A percentile compares a stretch with the other conserved stretches of the same genome.
phyloP scores from a whole-genome alignment of 2,113 vertebrate species.

The Cyphomyrus discorhynchus region DNA sequence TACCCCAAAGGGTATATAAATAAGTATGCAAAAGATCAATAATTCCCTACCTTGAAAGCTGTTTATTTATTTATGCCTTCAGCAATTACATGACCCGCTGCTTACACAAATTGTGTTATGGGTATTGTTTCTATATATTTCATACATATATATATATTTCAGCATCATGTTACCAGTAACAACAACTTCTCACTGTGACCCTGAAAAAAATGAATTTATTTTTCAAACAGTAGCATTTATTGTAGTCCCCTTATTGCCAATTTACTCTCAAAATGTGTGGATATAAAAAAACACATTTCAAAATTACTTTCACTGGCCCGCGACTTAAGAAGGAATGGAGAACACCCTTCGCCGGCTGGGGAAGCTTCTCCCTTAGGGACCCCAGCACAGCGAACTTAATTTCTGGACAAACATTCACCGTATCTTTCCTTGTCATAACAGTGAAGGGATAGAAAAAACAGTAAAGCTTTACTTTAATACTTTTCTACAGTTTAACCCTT shows the following conservation, averaged over 20 bases:
- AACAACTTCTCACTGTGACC: not conserved
- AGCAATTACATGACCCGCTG: not conserved
- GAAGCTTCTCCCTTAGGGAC: no score
- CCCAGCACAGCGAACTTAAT: not conserved
- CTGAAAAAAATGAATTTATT: not conserved
- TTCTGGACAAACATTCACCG: not conserved
- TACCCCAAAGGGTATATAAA: not conserved
- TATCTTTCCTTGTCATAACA: not conserved
- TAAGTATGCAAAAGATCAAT: not conserved
- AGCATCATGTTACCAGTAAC: not conserved
- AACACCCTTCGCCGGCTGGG: not conserved
- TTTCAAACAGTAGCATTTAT: conserved; percentile 3
- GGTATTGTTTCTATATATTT: not conserved
- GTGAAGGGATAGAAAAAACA: not conserved
- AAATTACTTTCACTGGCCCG: not conserved
- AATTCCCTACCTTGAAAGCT: not conserved
- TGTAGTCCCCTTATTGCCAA: not conserved
- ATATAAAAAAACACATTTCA: not conserved
- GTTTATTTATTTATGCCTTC: not conserved
- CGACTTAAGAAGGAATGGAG: not conserved
- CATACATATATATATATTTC: not conserved
- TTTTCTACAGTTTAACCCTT: not conserved
- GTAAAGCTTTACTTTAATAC: not conserved
- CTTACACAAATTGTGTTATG: not conserved
- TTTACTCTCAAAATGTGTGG: not conserved